Base-by-base conservation (phyloP, 2,113 vertebrate genomes). In the Diphyllodes magnificus region DNA sequence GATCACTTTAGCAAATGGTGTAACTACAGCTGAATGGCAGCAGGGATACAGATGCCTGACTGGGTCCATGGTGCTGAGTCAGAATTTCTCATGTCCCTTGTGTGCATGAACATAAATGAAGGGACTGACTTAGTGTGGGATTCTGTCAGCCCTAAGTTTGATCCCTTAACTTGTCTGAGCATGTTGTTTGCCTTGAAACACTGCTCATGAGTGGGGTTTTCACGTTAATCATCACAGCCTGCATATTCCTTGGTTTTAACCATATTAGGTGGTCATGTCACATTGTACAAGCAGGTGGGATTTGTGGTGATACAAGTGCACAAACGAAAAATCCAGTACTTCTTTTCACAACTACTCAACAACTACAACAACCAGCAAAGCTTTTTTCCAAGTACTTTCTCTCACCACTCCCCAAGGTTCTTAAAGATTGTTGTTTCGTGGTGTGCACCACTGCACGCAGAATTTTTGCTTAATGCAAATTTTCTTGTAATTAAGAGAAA, bases 11-110 rank as follows among this genome's bases (percentile, higher is more conserved):
- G 16, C 17, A 39, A 37, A 15, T 61, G 25, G 3, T 49, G 21
- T 54, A 22, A 81, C 13, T 56, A 6, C 40, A 56, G 53, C 45
- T 30, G 9, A 69, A 11, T 88, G n/a, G 37, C 35, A 64, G 12
- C 28, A 19, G 75, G 37, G 54, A 4, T 57, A 4, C 22, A 37
- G 59, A 33, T 6, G 11, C 73, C 69, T 47, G 42, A 10, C 11
- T 37, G 44, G 30, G 11, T 11, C n/a, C 0, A 0, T 25, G 56
- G 17, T 45, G 13, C 6, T 1, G 2, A 44, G 51, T 45, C 13
- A 49, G 35, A 66, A 13, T 89, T 92, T 81, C 76, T 77, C 15
- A 0, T 37, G 17, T 93, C 45, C 31, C 13, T 49, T 2, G 3
- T 1, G 2, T 80, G 31, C 25, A 13, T 3, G 21, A 45, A 9